phyloP scores from a whole-genome alignment of 2,113 vertebrate species.

The Butorides virescens region DNA sequence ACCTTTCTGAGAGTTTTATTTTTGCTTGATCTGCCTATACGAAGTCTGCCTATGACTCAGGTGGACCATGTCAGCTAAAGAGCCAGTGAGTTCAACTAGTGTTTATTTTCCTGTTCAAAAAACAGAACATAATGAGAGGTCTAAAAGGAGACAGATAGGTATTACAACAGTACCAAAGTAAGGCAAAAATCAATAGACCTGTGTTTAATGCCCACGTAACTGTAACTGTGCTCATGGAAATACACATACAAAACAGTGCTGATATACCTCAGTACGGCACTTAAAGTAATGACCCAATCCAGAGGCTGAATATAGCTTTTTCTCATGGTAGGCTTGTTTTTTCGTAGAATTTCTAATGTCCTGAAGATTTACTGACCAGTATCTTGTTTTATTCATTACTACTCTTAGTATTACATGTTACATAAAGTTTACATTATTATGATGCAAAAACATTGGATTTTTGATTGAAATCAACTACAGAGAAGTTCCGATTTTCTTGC shows the following conservation, averaged over 20 bases:
- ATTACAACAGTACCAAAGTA: neutral
- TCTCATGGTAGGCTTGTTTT: rapidly evolving
- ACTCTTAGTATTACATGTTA: neutral
- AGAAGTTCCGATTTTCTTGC: neutral
- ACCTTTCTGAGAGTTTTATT: neutral
- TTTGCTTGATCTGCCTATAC: neutral
- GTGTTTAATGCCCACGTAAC: neutral
- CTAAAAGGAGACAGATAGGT: neutral
- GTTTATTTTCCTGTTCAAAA: neutral
- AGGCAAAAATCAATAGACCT: neutral
- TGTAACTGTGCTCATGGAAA: neutral
- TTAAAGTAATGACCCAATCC: neutral
- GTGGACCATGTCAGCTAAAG: neutral
- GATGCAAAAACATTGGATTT: neutral
- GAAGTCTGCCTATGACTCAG: neutral
- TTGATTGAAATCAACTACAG: neutral
- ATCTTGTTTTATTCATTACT: neutral
- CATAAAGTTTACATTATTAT: neutral
- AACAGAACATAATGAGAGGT: neutral
- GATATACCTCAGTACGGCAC: neutral
- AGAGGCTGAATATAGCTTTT: neutral
- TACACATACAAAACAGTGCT: neutral
- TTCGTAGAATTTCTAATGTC: neutral
- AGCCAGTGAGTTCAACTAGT: neutral
- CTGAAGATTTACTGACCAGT: neutral